Base-by-base conservation (phyloP, 1,140 invertebrate species). In the Berghia stephanieae region DNA sequence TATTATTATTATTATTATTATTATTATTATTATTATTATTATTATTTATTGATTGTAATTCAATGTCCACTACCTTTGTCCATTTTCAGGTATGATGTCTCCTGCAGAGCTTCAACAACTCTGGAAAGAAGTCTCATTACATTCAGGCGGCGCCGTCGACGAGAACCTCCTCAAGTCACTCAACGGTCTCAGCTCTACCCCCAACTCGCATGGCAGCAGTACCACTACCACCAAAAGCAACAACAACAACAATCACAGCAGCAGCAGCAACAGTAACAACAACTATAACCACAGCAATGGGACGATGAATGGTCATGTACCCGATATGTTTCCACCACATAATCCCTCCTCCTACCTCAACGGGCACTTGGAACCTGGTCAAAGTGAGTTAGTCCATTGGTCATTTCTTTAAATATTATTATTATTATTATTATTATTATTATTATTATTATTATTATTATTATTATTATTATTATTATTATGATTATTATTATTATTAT, bases 121-220 rank as follows among this genome's bases (percentile, higher is more conserved):
- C 44, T 91, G 90, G 91, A 91, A 91, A 81, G 90, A 91, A 78
- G 85, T 86, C 66, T 78, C 84, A 27, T 68, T 83, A 24, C 86
- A 86, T 34, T 46, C 49, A 3, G 78, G 82, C 16, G 84, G 83
- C 40, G n/a, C n/a, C n/a, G 46, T 82, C 13, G 82, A 85, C 34
- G 80, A 81, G 16, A 78, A 52, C 10, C 84, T 79, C 44, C 75
- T 83, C 57, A 86, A 84, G 70, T 78, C 81, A 66, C 83, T 83
- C 72, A 88, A 87, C 68, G 83, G 85, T 18, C 73, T 79, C 63
- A 82, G 78, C 63, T 76, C n/a, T 71, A 72, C 34, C 69, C 46
- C 78, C 44, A 69, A 38, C 40, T 71, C 77, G 13, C 82, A 80
- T 70, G 78, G 80, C 72, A 40, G 71, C 72, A n/a, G n/a, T n/a